Conservation (phyloP, 2,113 vertebrate species). For the Istiophorus platypterus region DNA sequence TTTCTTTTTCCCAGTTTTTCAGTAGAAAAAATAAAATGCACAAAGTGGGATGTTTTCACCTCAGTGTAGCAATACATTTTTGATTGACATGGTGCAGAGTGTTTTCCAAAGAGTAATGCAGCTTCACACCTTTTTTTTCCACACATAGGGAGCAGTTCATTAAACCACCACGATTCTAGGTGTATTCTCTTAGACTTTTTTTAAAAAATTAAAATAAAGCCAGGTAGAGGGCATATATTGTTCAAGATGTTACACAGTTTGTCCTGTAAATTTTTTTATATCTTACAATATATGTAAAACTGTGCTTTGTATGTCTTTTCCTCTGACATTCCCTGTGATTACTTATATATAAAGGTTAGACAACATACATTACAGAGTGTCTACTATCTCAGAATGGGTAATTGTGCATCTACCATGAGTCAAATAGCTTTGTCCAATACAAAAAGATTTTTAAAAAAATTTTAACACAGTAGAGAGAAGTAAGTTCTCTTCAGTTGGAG, state of each 20-base stretch:
- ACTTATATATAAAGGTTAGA: conserved; percentile 19
- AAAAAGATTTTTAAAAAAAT: neutral
- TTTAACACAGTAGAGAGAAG: neutral
- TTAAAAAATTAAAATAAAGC: conserved; percentile 43
- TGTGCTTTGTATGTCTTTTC: conserved; percentile 1
- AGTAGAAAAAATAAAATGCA: conserved; percentile 41
- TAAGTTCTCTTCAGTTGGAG: neutral
- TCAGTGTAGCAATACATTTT: conserved; percentile 45
- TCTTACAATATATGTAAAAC: conserved; percentile 22
- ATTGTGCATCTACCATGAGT: neutral
- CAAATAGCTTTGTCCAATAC: neutral
- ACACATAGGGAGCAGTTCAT: conserved; percentile 14
- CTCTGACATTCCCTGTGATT: conserved; percentile 19
- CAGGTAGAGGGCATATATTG: neutral
- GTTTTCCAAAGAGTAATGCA: conserved; percentile 53
- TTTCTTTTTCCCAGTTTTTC: neutral
- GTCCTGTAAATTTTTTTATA: conserved; percentile 6
- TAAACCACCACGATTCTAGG: neutral
- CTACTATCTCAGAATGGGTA: neutral
- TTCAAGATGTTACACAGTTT: conserved; percentile 23
- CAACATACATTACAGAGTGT: neutral
- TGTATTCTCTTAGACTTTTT: conserved; percentile 11
- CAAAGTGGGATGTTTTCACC: conserved; percentile 32
- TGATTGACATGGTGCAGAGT: conserved; percentile 29
- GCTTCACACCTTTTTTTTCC: conserved; percentile 4